Evolutionary conservation across 2,888 invertebrate genomes (phyloP).

Genomic region (Pimpla rufipes): DNA sequence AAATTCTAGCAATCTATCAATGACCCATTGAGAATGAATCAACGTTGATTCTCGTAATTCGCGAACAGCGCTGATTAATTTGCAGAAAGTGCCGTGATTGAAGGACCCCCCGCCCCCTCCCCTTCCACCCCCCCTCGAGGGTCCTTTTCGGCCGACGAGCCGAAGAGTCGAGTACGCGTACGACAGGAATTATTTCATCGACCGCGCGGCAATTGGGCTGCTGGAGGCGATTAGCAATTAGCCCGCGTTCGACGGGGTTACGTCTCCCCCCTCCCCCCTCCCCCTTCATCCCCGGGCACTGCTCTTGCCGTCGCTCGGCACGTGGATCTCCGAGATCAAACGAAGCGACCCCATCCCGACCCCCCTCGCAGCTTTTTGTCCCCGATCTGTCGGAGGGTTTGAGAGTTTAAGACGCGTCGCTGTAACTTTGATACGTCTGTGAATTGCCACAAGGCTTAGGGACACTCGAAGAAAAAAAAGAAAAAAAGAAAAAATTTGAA

Average conservation of each 20-base stretch:
- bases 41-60: constrained; percentile 3
- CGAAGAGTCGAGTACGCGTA: constrained; percentile 27
- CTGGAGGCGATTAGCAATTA: constrained; percentile 72
- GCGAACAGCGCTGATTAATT: constrained; percentile 13
- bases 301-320: constrained; percentile 56
- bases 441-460: constrained; percentile 3
- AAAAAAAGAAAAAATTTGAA: no score
- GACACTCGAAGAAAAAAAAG: constrained; percentile 17
- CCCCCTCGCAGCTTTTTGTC: constrained; percentile 56
- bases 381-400: constrained; percentile 43
- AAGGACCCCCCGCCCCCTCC: constrained; percentile 15
- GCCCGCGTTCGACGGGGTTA: constrained; percentile 60
- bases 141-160: constrained; percentile 43
- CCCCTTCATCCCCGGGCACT: constrained; percentile 46
- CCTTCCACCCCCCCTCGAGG: constrained; percentile 38
- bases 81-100: constrained; percentile 42
- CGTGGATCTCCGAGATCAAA: constrained; percentile 70
- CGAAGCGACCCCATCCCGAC: constrained; percentile 61
- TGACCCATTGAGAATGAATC: not conserved
- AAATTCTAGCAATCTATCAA: no score
- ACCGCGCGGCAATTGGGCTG: constrained; percentile 61
- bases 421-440: constrained; percentile 32
- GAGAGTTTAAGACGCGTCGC: constrained; percentile 59
- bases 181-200: constrained; percentile 68
- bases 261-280: constrained; percentile 52